Evolutionary conservation across 2,797 vertebrate species (phyloP).

Genomic region (Malacoraja senta): DNA sequence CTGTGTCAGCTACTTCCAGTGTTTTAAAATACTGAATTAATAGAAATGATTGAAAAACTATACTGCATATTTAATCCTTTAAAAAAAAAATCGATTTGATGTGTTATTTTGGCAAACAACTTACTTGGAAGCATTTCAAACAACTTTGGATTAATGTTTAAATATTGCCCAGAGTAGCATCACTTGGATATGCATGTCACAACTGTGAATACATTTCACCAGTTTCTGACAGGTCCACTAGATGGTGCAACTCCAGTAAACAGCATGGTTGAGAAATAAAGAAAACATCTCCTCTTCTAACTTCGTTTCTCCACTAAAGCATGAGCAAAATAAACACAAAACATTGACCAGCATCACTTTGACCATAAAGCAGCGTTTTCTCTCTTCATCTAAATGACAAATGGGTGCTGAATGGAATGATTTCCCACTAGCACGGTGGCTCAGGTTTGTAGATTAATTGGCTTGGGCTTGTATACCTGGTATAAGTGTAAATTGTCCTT

Average conservation of each 20-base stretch:
- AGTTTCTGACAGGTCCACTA: conserved; percentile 1
- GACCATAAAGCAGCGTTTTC: neutral
- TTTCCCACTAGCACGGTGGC: too few relatives aligned
- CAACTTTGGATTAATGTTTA: neutral
- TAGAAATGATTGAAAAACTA: neutral
- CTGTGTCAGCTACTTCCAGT: neutral
- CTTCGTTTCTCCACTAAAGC: neutral
- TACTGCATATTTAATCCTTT: neutral
- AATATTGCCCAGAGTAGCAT: neutral
- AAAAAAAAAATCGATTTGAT: neutral
- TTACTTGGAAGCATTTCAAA: neutral
- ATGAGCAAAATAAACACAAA: neutral
- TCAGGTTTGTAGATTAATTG: too few relatives aligned
- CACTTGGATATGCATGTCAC: neutral
- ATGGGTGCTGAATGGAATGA: neutral
- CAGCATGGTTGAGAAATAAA: neutral
- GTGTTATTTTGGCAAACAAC: neutral
- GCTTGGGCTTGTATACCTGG: too few relatives aligned
- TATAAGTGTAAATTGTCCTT: too few relatives aligned
- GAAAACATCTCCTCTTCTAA: too few relatives aligned
- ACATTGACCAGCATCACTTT: neutral
- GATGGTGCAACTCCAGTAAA: neutral
- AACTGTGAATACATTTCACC: neutral
- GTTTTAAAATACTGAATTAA: neutral
- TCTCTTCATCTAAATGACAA: neutral